These are phyloP conservation scores for Malacosoma neustria DNA, from an alignment of 2,888 invertebrate genomes.

Conservation along the genomic window DNA sequence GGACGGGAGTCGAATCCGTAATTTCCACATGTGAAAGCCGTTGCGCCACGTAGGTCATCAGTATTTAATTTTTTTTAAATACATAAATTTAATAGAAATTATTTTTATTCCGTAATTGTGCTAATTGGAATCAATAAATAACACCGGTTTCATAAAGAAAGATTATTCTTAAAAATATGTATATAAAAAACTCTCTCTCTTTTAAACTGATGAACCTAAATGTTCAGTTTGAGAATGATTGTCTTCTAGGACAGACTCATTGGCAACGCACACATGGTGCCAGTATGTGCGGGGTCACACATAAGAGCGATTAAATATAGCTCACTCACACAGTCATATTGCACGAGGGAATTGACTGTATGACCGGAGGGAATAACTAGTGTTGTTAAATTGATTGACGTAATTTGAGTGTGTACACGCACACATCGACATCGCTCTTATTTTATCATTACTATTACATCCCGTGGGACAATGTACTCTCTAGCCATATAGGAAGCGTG, in stretches of 20 bases:
- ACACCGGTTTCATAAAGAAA: too few relatives aligned
- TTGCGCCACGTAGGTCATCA: too few relatives aligned
- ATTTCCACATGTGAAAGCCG: too few relatives aligned
- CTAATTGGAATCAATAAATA: too few relatives aligned
- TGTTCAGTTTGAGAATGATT: conserved; percentile 42
- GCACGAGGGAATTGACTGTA: conserved; percentile 43
- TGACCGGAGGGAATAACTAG: conserved; percentile 50
- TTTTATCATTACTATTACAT: conserved; percentile 62
- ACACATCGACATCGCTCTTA: conserved; percentile 51
- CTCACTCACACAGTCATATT: conserved; percentile 41
- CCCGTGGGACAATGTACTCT: conserved; percentile 64
- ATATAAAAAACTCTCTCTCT: too few relatives aligned
- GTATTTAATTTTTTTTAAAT: too few relatives aligned
- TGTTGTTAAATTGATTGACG: conserved; percentile 60
- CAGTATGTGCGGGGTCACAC: conserved; percentile 52
- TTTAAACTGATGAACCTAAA: too few relatives aligned
- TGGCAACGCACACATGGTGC: conserved; percentile 64
- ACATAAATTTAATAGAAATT: too few relatives aligned
- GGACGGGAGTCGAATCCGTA: too few relatives aligned
- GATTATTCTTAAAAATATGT: too few relatives aligned
- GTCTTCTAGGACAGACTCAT: conserved; percentile 57
- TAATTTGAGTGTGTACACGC: conserved; percentile 48
- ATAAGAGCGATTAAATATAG: conserved; percentile 64
- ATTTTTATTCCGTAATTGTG: too few relatives aligned
- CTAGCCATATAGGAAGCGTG: conserved; percentile 43